These are phyloP conservation scores for Meta bourneti DNA, from an alignment of 2,888 invertebrate genomes.

Conservation along the genomic window DNA sequence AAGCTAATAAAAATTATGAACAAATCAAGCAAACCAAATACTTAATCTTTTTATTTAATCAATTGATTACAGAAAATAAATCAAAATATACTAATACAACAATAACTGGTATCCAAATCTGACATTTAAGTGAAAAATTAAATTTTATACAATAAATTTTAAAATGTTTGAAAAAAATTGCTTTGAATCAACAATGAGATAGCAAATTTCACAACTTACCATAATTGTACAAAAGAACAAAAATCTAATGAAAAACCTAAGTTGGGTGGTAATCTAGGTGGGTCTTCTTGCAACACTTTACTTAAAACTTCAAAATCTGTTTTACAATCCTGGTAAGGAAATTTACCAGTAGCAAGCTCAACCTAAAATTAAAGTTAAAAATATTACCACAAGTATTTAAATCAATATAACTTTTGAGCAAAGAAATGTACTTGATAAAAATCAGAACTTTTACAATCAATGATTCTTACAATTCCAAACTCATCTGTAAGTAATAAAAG, in stretches of 20 bases:
- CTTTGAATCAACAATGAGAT: no score
- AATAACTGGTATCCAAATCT: no score
- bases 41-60: no score
- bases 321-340: slow-evolving; percentile 95
- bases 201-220: slow-evolving; percentile 33
- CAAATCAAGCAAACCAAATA: no score
- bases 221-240: slow-evolving; percentile 74
- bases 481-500: background rate
- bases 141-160: no score
- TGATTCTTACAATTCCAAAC: background rate
- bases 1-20: no score
- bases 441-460: background rate
- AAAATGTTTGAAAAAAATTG: no score
- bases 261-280: slow-evolving; percentile 88
- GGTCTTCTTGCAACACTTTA: slow-evolving; percentile 93
- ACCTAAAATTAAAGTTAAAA: slow-evolving; percentile 81
- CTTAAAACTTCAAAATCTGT: slow-evolving; percentile 98
- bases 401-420: background rate
- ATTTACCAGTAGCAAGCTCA: slow-evolving; percentile 97
- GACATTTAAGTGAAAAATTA: no score
- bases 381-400: background rate
- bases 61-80: no score
- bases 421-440: background rate
- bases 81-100: no score
- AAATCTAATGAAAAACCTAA: slow-evolving; percentile 74